Evolutionary conservation across 37 sponge, comb jelly and placozoan species (phyloP), one percentile per base, ranked within the genome.

Genomic region (Dysidea cf. avara): DNA sequence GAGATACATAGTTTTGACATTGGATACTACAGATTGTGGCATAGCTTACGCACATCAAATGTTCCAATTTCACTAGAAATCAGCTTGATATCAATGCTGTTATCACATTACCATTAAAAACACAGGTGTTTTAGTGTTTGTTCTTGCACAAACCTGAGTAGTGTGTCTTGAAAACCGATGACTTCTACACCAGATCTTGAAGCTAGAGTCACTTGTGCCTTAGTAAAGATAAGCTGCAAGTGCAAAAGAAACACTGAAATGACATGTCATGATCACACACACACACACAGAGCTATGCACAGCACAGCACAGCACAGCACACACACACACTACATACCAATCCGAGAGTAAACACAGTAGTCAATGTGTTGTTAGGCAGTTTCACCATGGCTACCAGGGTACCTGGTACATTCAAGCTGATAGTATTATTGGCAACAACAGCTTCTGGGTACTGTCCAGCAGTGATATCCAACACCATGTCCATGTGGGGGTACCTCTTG

Each of bases 401-500:
- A 5, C 92, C 75, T 28, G 75, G 79, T 0, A 83, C 47, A 0
- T 81, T 75, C 17, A 86, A 59, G 51, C 69, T 83, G 61, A 72
- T 78, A 50, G 54, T 39, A 16, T 24, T 35, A 16, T 77, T 59
- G 7, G 68, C 26, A 20, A 92, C 54, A 18, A 34, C 49, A 46
- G 80, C 21, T 18, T 36, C 52, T 16, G 95, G 95, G 7, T 91
- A 84, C 28, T 80, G 83, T 4, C 50, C 56, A 11, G 87, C 67
- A 33, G 53, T 52, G 0, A 94, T 43, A 26, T 66, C 57, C 46
- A 94, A 64, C 64, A 64, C 35, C 87, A 94, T 89, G 0, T 61
- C 61, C 84, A 74, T 79, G 31, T 94, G 86, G 6, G 95, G 95
- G 53, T 74, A 94, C 33, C 77, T 76, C n/a, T 56, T 74, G 56